phyloP scores from a whole-genome alignment of 2,113 vertebrate genomes.

The Rutilus rutilus region DNA sequence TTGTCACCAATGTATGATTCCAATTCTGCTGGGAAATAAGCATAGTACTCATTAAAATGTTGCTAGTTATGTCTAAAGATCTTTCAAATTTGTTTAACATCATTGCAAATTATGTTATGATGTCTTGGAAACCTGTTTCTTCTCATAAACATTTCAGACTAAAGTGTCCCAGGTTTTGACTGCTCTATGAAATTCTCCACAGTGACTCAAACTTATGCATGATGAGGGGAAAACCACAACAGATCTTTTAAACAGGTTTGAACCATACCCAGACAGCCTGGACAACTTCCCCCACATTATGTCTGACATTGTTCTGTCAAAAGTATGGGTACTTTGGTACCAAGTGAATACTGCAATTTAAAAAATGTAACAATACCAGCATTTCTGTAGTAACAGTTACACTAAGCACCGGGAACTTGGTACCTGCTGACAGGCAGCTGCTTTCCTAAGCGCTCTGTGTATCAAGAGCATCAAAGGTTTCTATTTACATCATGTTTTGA shows the following conservation, averaged over 20 bases:
- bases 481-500: background rate
- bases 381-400: too few relatives aligned
- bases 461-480: background rate
- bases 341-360: too few relatives aligned
- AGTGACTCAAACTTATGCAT: slow-evolving; percentile 6
- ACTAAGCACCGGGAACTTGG: background rate
- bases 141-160: background rate
- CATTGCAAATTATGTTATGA: slow-evolving; percentile 2
- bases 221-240: slow-evolving; percentile 16
- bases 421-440: background rate
- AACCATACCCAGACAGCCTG: slow-evolving; percentile 2
- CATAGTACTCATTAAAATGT: background rate
- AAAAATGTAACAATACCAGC: too few relatives aligned
- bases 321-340: background rate
- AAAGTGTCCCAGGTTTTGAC: slow-evolving; percentile 10
- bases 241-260: background rate
- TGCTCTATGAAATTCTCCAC: background rate
- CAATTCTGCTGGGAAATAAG: background rate
- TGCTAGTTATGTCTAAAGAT: background rate
- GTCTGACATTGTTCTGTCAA: background rate
- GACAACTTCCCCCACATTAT: background rate
- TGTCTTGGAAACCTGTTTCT: background rate
- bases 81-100: slow-evolving; percentile 15
- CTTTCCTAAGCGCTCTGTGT: background rate
- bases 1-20: background rate